A percentile compares a stretch with the other conserved stretches of the same genome.
Conservation (phyloP, 2,113 vertebrate species). For the Globicephala melas region DNA sequence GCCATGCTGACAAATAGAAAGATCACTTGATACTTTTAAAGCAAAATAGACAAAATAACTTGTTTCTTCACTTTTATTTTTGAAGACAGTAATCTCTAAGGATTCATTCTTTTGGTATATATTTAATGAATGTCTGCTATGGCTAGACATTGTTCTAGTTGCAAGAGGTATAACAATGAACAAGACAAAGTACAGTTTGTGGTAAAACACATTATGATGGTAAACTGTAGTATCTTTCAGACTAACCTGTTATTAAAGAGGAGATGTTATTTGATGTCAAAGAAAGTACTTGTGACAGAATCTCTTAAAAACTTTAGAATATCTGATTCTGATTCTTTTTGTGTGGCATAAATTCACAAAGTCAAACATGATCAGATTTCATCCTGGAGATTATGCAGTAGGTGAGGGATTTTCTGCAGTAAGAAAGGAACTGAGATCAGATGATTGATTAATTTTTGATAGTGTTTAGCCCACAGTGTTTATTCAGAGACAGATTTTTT, state of each 20-base stretch:
- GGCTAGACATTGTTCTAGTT: background rate
- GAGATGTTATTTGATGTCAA: background rate
- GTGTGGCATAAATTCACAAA: background rate
- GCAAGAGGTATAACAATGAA: background rate
- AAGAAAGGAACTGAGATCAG: background rate
- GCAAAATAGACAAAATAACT: background rate
- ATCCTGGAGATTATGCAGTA: background rate
- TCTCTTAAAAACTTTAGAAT: background rate
- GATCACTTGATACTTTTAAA: background rate
- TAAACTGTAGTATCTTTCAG: background rate
- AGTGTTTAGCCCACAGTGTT: background rate
- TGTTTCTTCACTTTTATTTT: background rate
- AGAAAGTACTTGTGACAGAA: background rate
- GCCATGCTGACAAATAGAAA: background rate
- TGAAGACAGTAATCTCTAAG: background rate
- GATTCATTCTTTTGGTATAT: background rate
- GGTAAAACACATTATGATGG: background rate
- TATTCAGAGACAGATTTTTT: background rate
- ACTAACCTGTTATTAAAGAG: background rate
- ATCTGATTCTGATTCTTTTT: background rate
- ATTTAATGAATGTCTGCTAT: background rate
- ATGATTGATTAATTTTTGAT: background rate
- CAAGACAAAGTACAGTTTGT: background rate
- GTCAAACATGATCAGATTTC: background rate
- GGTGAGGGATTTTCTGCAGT: background rate